Conservation (phyloP, 2,113 vertebrate species). For the Pterocles burchelli region DNA sequence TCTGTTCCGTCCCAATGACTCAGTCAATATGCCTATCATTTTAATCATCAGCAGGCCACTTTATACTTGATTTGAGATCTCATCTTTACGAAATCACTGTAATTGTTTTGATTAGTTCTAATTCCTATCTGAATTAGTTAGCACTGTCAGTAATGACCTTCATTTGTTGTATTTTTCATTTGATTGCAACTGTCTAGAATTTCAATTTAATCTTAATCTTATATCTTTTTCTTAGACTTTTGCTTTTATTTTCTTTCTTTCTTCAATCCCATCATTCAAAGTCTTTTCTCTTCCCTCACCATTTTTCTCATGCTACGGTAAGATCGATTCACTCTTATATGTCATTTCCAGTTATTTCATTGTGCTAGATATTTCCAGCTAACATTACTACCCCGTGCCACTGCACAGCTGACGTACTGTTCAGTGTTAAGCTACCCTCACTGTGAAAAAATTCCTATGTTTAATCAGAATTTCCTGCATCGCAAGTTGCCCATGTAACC, state of each 20-base stretch:
- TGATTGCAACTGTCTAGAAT: background rate
- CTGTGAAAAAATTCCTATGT: background rate
- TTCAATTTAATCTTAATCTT: background rate
- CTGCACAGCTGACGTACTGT: background rate
- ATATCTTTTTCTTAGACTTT: background rate
- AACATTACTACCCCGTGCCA: background rate
- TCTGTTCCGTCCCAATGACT: background rate
- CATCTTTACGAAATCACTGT: background rate
- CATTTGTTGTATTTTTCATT: background rate
- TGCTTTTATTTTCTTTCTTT: background rate
- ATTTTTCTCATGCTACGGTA: background rate
- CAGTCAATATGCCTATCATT: background rate
- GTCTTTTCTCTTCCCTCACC: background rate
- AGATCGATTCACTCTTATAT: background rate
- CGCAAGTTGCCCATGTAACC: accelerated
- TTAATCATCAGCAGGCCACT: background rate
- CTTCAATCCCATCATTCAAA: background rate
- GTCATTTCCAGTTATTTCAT: background rate
- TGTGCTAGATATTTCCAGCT: background rate
- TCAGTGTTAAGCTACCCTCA: background rate
- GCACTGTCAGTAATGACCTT: background rate
- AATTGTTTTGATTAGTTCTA: background rate
- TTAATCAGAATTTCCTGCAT: background rate
- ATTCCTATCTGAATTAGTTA: background rate
- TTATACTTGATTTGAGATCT: background rate